Evolutionary conservation across 2,888 invertebrate species (phyloP), one percentile per base, ranked within the genome.

Genomic region (Dasypolia templi): DNA sequence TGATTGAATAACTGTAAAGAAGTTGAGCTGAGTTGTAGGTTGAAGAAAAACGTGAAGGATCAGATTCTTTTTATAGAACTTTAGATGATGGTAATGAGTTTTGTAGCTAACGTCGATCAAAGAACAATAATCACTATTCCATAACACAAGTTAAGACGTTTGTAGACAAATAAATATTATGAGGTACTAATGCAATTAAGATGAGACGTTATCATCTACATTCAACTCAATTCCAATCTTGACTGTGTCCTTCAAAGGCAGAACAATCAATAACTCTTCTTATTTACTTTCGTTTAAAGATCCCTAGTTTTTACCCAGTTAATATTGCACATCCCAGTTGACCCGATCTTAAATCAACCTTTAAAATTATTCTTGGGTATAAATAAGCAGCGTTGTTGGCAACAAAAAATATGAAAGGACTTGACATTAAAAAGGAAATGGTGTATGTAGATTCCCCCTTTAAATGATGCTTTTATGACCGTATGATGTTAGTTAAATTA

Each of bases 401-500:
- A 42, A 64, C 35, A 72, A 66, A 58, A 71, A 75, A 63, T 58
- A 62, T 58, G 70, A 84, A 75, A 79, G 62, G 64, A 83, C 44
- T 67, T 76, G 62, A 83, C 53, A 71, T 78, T 74, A 66, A 80
- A 85, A 75, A 75, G 66, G 68, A 77, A 77, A 65, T 53, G 26
- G 56, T 76, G 49, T 70, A 39, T 79, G 39, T 58, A 67, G 53
- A 74, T 75, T 61, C 49, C 73, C 70, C 67, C 77, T 68, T 72
- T 70, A 73, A 64, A 32, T 58, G 35, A 75, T 68, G 70, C 65
- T 65, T 82, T 79, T 77, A 84, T 53, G 73, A 59, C 46, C 55
- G 64, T 72, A 78, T 83, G 87, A 80, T 66, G 79, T 77, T 80
- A 83, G 83, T 83, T 77, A 64, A 80, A 86, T 83, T 79, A 84